These are phyloP conservation scores for Poecilia picta DNA, from an alignment of 2,797 vertebrate genomes.

Conservation along the genomic window DNA sequence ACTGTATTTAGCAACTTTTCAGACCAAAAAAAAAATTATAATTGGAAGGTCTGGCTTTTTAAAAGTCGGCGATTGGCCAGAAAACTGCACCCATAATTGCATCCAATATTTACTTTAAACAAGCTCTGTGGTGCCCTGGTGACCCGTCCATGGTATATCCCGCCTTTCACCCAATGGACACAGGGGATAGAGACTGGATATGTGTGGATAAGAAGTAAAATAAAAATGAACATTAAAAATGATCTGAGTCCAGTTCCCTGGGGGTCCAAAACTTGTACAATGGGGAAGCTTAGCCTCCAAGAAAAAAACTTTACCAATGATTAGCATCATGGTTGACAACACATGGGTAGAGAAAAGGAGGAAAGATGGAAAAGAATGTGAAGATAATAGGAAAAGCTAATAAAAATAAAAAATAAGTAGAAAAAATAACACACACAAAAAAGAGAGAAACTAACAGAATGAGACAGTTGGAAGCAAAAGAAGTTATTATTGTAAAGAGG, in stretches of 20 bases:
- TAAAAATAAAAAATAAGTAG: neutral
- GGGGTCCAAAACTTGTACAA: neutral
- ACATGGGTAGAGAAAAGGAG: conserved; percentile 17
- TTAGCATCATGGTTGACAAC: conserved; percentile 36
- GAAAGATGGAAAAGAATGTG: neutral
- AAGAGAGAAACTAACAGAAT: conserved; percentile 8
- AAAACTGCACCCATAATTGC: too few species aligned
- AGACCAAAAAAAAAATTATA: too few species aligned
- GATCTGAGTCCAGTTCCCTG: neutral
- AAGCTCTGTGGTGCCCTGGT: neutral
- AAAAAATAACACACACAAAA: neutral
- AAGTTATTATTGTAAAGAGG: conserved; percentile 65
- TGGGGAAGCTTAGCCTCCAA: neutral
- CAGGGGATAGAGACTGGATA: neutral
- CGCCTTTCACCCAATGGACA: neutral
- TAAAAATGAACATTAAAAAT: neutral
- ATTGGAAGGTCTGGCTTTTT: too few species aligned
- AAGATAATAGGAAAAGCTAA: conserved; percentile 5
- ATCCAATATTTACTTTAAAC: neutral
- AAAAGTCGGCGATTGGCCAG: too few species aligned
- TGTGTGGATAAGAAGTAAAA: neutral
- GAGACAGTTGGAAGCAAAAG: conserved; percentile 27
- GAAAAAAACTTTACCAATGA: neutral
- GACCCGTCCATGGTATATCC: neutral
- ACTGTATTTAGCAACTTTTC: too few species aligned